phyloP scores from a whole-genome alignment of 2,888 invertebrate genomes.

The Parthenolecanium corni region DNA sequence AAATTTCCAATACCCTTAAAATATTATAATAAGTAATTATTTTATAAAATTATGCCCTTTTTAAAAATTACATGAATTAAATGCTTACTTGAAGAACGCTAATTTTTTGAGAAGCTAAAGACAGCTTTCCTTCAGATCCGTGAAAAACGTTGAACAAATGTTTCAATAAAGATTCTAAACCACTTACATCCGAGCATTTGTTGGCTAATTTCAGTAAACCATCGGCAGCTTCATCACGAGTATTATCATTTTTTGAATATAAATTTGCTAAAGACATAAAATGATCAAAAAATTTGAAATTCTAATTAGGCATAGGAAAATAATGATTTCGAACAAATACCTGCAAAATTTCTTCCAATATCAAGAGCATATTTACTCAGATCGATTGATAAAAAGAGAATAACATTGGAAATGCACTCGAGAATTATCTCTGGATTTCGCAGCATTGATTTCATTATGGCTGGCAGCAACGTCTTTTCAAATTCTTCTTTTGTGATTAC shows the following conservation, averaged over 20 bases:
- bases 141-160: constrained; percentile 68
- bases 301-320: not conserved
- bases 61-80: not conserved
- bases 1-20: constrained; percentile 50
- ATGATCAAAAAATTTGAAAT: constrained; percentile 24
- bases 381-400: constrained; percentile 56
- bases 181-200: constrained; percentile 55
- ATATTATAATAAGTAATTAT: not conserved
- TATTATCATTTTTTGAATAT: constrained; percentile 70
- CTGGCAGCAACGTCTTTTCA: constrained; percentile 61
- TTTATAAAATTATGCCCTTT: constrained; percentile 4
- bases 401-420: constrained; percentile 63
- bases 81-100: constrained; percentile 61
- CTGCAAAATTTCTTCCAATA: constrained; percentile 68
- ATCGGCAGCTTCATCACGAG: constrained; percentile 59
- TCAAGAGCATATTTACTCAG: constrained; percentile 65
- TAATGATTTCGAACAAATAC: constrained; percentile 44
- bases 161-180: constrained; percentile 55
- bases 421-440: constrained; percentile 86
- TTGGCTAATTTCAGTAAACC: constrained; percentile 58
- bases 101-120: constrained; percentile 76
- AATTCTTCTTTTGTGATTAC: constrained; percentile 56
- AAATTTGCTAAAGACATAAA: constrained; percentile 52
- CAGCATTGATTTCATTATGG: constrained; percentile 80
- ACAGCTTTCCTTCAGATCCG: constrained; percentile 82